phyloP scores from a whole-genome alignment of 1,140 invertebrate species.

The Rhyzopertha dominica region DNA sequence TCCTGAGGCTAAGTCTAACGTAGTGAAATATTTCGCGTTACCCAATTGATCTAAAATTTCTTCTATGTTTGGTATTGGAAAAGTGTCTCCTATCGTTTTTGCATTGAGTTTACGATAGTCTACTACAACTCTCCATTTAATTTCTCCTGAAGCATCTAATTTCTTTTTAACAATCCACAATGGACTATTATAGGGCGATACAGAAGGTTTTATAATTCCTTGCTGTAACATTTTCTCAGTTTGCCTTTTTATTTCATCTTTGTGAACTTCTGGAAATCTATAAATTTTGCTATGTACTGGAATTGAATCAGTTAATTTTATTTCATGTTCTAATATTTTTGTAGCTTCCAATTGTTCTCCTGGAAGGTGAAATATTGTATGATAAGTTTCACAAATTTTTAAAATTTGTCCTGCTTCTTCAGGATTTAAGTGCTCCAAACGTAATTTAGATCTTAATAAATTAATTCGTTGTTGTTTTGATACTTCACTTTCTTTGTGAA shows the following conservation, averaged over 20 bases:
- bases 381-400: constrained; percentile 22
- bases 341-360: constrained; percentile 22
- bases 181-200: constrained; percentile 19
- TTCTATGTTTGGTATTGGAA: constrained; percentile 50
- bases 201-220: constrained; percentile 16
- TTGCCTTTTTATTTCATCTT: constrained; percentile 26
- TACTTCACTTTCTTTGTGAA: too few relatives aligned
- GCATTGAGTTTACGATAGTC: constrained; percentile 42
- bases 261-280: constrained; percentile 19
- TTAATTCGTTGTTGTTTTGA: too few relatives aligned
- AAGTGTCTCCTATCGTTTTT: constrained; percentile 39
- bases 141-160: constrained; percentile 22
- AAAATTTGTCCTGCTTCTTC: constrained; percentile 15
- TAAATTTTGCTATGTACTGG: constrained; percentile 28
- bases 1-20: constrained; percentile 48
- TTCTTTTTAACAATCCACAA: constrained; percentile 27
- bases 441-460: too few relatives aligned
- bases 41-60: constrained; percentile 45
- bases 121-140: constrained; percentile 37
- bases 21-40: constrained; percentile 44
- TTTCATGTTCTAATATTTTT: constrained; percentile 30
- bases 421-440: constrained; percentile 24
- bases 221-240: constrained; percentile 19
- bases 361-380: constrained; percentile 29
- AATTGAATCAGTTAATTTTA: constrained; percentile 23